Evolutionary conservation across 2,113 vertebrate species (phyloP), one percentile per base, ranked within the genome.

Genomic region (Sander lucioperca): DNA sequence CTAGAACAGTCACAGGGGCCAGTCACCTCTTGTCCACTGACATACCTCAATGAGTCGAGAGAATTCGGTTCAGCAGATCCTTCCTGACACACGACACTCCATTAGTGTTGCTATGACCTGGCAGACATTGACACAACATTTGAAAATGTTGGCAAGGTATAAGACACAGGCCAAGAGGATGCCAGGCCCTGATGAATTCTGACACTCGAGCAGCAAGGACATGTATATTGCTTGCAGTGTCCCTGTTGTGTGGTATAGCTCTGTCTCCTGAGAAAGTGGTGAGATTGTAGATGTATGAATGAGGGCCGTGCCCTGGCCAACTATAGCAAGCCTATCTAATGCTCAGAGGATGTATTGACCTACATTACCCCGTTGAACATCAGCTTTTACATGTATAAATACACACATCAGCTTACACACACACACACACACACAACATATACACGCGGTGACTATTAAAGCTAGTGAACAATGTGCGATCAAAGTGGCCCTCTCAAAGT

Each of bases 281-380:
- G 68, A 89, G 79, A 87, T 62, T 67, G 50, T 62, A 83, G 59
- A 86, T 62, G 72, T 85, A 79, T 78, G 89, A 86, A 82, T 65
- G 76, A 88, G 65, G 48, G 81, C 82, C 70, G 10, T 19, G 72
- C 66, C 79, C 71, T 62, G 74, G 82, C 81, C 80, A 72, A 86
- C 82, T 81, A 83, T 47, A 88, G 80, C 75, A 73, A 80, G 77
- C 23, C 65, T 70, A 57, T 74, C 56, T 36, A 86, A 92, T 77
- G 72, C 93, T 93, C 92, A 73, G 63, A 90, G 91, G 93, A 91
- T 79, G 74, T 56, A 79, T 92, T 93, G 93, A 93, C 93, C 92
- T 94, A 91, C 87, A 92, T 94, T 93, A 93, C 82, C 94, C 92
- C 80, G 74, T 80, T 88, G 77, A 89, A 87, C 85, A 89, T 65